phyloP scores from a whole-genome alignment of 92 coral and sea anemone species.

The Bergia puertoricense region DNA sequence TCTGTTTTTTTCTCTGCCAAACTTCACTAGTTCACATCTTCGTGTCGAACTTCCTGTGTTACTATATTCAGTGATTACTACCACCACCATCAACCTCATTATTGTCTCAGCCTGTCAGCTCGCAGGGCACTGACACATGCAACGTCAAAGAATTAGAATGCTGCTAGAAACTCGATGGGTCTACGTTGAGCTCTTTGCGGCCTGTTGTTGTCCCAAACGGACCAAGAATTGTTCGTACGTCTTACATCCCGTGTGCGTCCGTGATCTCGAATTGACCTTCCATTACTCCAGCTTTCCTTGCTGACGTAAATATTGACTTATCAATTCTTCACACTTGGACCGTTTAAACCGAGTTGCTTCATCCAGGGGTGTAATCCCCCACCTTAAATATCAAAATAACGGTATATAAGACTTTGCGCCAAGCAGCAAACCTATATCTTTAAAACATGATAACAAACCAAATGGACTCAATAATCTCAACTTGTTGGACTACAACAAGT shows the following conservation, averaged over 20 bases:
- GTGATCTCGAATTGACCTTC: neutral
- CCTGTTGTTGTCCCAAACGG: neutral
- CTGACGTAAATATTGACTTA: constrained; percentile 37
- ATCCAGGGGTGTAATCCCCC: constrained; percentile 62
- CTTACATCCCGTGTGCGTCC: neutral
- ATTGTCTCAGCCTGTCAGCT: neutral
- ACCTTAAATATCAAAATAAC: constrained; percentile 23
- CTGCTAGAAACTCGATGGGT: neutral
- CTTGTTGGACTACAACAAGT: too few species aligned
- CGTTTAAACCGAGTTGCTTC: constrained; percentile 58
- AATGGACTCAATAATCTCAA: neutral
- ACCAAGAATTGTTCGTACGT: neutral
- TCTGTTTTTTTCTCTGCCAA: too few species aligned
- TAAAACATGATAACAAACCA: too few species aligned
- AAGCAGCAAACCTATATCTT: neutral
- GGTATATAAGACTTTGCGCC: neutral
- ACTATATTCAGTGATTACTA: neutral
- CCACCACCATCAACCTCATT: neutral
- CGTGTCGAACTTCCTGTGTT: too few species aligned
- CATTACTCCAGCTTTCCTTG: constrained; percentile 27
- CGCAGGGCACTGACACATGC: too few species aligned
- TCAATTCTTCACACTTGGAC: constrained; percentile 38
- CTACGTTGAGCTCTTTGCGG: neutral
- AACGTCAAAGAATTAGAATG: neutral
- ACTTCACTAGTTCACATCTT: too few species aligned